Base-by-base conservation (phyloP, 2,797 vertebrate genomes). In the Antennarius maculatus region DNA sequence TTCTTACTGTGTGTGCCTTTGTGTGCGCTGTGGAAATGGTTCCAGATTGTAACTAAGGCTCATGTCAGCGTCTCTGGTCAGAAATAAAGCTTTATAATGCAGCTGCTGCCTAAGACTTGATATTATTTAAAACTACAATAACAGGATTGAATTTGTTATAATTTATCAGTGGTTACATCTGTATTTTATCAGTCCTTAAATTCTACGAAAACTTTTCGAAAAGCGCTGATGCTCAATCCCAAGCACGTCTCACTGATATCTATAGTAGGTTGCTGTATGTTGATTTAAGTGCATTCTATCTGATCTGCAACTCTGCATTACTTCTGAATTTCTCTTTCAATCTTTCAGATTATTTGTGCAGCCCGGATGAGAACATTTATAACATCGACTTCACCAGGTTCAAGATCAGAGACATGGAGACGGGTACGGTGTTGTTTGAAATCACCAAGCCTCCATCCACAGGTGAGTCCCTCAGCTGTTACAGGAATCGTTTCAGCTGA, bases 361-460 rank as follows among this genome's bases (percentile, higher is more conserved):
- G 92, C 74, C 96, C 96, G 0, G 96, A 96, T 59, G 95, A 98
- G 81, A 99, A 99, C 27, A 83, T 98, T 78, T 99, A 93, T 93
- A 97, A 92, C 92, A 99, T 99, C 8, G 97, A 99, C 86, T 99
- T 99, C 87, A 95, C 97, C 66, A 92, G 97, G 84, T 99, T 99
- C 86, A 98, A 98, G 94, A 99, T 99, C 89, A 94, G 97, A 67
- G 97, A 99, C 90, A 97, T 99, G 96, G 97, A 98, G 77, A 97
- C 97, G 0, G 94, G 93, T 77, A 97, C 96, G 0, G 95, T 98
- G 54, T 93, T 99, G 72, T 99, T 99, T 90, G 97, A 99, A 89
- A 99, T 99, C 91, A 98, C 96, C 86, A 99, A 99, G 69, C 97
- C 97, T 68, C 92, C 93, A 5, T 79, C 87, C 6, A 75, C 85